Base-by-base conservation (phyloP, 2,113 vertebrate genomes). In the Eudyptes chrysolophus region DNA sequence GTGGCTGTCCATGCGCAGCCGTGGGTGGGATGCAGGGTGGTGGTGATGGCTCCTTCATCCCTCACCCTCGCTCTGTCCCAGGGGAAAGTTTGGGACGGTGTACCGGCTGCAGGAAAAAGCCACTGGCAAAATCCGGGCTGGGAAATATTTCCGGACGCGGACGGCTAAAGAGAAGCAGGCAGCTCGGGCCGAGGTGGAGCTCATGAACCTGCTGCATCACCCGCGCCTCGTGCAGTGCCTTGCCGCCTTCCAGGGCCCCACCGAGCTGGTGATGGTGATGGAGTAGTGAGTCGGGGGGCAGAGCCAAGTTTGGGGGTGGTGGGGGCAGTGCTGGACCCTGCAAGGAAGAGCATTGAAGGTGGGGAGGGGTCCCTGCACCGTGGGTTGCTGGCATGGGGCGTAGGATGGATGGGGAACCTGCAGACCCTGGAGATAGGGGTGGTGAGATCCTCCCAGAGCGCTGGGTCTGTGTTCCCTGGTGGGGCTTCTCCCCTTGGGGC, bases 121-220 rank as follows among this genome's bases (percentile, higher is more conserved):
- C 82, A 99, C 96, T 0, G 98, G 98, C 18, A 98, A 98, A 25
- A 97, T 97, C 68, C 97, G 96, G 5, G 99, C 99, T 2, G 99
- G 98, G 58, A 99, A 99, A 74, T 99, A 98, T 94, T 99, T 98
- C 96, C 97, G 98, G 60, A 98, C 96, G 0, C 96, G 98, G 16
- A 97, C 92, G 0, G 95, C 97, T 1, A 99, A 98, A 82, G 99
- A 99, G 14, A 98, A 96, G 92, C 65, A 71, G 10, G 98, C 84
- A 0, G 99, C 99, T 13, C 94, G 48, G n/a, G 94, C 95, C 0
- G 99, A 99, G 95, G 99, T 99, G 26, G 95, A 98, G 66, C 90
- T 99, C 29, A 99, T 99, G 99, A 99, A 98, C 94, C 95, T 96
- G 51, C 98, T 99, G 74, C 98, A 98, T 8, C 99, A 99, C 90